phyloP scores from a whole-genome alignment of 2,888 invertebrate genomes.

The Dinocampus coccinellae region DNA sequence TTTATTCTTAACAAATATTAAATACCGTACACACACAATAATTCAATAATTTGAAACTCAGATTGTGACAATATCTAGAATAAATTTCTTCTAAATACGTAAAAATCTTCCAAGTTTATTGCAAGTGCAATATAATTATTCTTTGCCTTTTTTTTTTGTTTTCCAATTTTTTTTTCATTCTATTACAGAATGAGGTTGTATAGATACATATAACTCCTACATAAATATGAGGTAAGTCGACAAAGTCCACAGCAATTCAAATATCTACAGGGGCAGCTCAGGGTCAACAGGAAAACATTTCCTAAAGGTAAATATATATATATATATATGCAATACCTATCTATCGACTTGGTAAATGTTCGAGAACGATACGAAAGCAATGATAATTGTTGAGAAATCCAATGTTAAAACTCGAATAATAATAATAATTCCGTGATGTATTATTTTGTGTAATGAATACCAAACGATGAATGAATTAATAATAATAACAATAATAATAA shows the following conservation, averaged over 20 bases:
- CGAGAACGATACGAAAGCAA: not conserved
- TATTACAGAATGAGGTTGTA: not conserved
- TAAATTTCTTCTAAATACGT: not conserved
- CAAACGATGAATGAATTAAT: not conserved
- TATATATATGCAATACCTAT: not conserved
- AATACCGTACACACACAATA: not conserved
- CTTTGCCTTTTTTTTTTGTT: not conserved
- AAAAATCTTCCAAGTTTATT: not conserved
- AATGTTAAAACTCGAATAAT: not conserved
- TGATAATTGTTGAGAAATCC: not conserved
- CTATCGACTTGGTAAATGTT: not conserved
- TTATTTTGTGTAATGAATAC: not conserved
- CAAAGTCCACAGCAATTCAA: not conserved
- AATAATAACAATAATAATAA: too few species aligned
- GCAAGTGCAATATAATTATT: not conserved
- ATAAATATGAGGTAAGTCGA: not conserved
- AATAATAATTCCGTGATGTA: constrained; percentile 2
- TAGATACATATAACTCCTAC: not conserved
- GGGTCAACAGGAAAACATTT: constrained; percentile 32
- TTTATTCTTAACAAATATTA: not conserved
- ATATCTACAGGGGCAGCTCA: constrained; percentile 15
- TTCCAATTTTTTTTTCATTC: not conserved
- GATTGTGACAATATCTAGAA: not conserved
- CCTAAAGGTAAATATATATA: constrained; percentile 6
- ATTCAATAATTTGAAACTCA: not conserved